A percentile compares a stretch with the other conserved stretches of the same genome.
Evolutionary conservation across 2,888 invertebrate species (phyloP).

Genomic region (Cremastinae sp.): DNA sequence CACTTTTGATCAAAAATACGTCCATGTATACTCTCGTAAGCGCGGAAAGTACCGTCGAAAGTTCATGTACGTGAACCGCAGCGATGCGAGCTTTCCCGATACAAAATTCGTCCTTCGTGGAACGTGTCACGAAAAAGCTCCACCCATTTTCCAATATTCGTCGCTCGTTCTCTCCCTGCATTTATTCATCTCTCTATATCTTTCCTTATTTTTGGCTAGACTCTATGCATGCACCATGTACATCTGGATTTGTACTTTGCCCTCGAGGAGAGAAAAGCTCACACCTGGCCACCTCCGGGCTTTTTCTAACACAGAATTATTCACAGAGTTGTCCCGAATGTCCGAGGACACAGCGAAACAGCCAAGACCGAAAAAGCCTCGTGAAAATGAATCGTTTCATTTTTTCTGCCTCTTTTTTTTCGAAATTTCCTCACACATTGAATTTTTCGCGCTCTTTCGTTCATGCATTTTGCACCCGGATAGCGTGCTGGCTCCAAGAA

Average conservation of each 20-base stretch:
- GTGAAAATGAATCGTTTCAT: background rate
- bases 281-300: slow-evolving; percentile 16
- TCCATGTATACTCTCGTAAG: too few species aligned
- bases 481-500: background rate
- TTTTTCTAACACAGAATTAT: slow-evolving; percentile 9
- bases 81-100: slow-evolving; percentile 1
- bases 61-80: too few species aligned
- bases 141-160: slow-evolving; percentile 57
- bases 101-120: slow-evolving; percentile 22
- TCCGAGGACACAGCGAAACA: background rate
- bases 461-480: background rate
- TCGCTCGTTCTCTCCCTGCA: slow-evolving; percentile 28
- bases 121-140: slow-evolving; percentile 31
- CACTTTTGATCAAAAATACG: too few species aligned
- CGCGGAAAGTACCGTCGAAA: too few species aligned
- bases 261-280: slow-evolving; percentile 7
- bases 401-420: background rate
- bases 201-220: background rate
- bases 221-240: background rate
- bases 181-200: slow-evolving; percentile 12
- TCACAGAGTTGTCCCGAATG: background rate
- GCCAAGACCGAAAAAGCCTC: background rate
- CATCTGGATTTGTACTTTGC: slow-evolving; percentile 10
- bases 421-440: background rate
- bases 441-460: background rate